Base-by-base conservation (phyloP, 1,140 invertebrate species). In the Drosophila nigrodunni region DNA sequence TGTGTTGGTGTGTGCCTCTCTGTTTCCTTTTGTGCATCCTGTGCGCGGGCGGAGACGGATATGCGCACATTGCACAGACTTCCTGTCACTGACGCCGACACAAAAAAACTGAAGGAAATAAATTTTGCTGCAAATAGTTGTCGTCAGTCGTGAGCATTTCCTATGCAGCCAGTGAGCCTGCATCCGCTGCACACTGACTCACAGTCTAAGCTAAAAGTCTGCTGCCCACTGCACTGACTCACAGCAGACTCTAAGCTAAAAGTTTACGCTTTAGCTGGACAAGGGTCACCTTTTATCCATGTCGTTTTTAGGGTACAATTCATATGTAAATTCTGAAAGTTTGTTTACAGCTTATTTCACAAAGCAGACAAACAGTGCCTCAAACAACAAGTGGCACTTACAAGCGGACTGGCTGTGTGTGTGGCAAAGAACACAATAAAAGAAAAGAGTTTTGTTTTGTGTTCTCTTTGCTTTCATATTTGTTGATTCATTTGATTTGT, bases 81-180 rank as follows among this genome's bases (percentile, higher is more conserved):
- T 89, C 85, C 85, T 88, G 85, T 82, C 85, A 85, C 78, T 88
- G 85, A 88, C 85, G 83, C 82, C 85, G 74, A 77, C 76, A 64
- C 50, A 62, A 41, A 72, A 62, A 41, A 46, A 57, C 69, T 69
- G 60, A 39, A 30, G 25, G 25, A 30, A 30, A 30, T 30, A 30
- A 30, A 30, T 30, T 30, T 30, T 30, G 25, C 46, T 25, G 47
- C 49, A 46, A 52, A 52, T 49, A 46, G 49, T 41, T 78, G 71
- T 86, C 78, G 82, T 81, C 81, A 86, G 78, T 78, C 74, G 81
- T 81, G 78, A 86, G 78, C 82, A 86, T 86, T 86, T 86, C 78
- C 81, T 82, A 68, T 67, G 8, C 54, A 41, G 54, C 62, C 59
- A 30, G 41, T 18, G 30, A 35, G n/a, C 10, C 41, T 15, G 57